Evolutionary conservation across 1,140 invertebrate genomes (phyloP), one percentile per base, ranked within the genome.

Genomic region (Ceratina australensis): DNA sequence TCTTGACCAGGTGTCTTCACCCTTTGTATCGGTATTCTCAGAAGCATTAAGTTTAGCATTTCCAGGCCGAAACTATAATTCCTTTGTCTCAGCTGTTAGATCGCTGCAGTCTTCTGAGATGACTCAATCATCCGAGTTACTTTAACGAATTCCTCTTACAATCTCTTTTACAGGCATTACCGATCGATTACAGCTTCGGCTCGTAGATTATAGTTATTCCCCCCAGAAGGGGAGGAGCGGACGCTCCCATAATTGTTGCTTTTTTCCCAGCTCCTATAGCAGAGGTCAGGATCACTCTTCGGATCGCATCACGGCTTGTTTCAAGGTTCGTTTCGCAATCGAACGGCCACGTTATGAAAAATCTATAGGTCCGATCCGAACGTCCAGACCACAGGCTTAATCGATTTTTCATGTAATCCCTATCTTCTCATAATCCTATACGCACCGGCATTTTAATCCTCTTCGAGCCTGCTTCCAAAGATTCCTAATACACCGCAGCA

Each of bases 391-490:
- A n/a, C 28, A 8, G 42, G 42, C 33, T 65, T 77, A 80, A 84
- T 84, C 72, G 82, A 83, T 83, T 84, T 84, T 78, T 80, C 82
- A 49, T 28, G 61, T 84, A 84, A 84, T 83, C 82, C 82, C 76
- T 59, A 60, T 56, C 49, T 60, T 50, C 28, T 77, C 75, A 65
- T 71, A 59, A 73, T 74, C 33, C 33, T 10, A 10, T 42, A 42
- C 33, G 33, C 33, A 42, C 33, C 33, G 33, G 33, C 33, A 10
- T 42, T 42, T 42, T 42, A 42, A 42, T 42, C 33, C 33, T 42
- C 33, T 42, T 42, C 33, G 33, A 42, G 33, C 10, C 2, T 42
- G 33, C 33, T 42, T 42, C 2, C 5, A 42, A 42, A 42, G 10
- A 42, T 42, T 42, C 5, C 33, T 42, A 42, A 42, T 42, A 42